Base-by-base conservation (phyloP, 2,888 invertebrate species). In the Protula sp. region DNA sequence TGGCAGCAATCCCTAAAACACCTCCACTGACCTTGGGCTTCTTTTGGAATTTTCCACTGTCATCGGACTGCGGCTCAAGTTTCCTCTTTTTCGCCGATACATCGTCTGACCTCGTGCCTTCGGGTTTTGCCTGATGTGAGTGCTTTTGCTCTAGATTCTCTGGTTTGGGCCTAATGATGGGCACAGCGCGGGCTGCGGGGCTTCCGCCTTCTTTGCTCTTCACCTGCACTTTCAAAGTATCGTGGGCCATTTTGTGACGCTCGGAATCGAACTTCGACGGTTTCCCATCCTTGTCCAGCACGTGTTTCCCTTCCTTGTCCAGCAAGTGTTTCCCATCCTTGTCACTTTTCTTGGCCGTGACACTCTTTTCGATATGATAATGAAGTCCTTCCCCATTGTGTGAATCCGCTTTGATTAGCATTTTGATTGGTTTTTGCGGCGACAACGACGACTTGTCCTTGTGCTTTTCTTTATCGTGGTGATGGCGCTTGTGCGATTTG, bases 51-150 rank as follows among this genome's bases (percentile, higher is more conserved):
- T 22, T 5, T 14, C 50, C 24, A 24, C 9, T 14, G 5, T 50
- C 50, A 5, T 19, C 50, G 22, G 38, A 24, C 45, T 38, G n/a
- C 9, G 45, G 45, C 5, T 50, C 9, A 5, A 50, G 9, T 45
- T 60, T 60, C 9, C 56, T 31, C 30, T 56, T 60, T 38, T 56
- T 60, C n/a, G 30, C 31, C n/a, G 45, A 38, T 50, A 50, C 19
- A 22, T 5, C 50, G 24, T 9, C 9, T 38, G 19, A 19, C 9
- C 38, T 38, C 9, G 9, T 38, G 9, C 38, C 38, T n/a, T n/a
- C n/a, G n/a, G n/a, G n/a, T n/a, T n/a, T n/a, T n/a, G n/a, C n/a
- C n/a, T n/a, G n/a, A n/a, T n/a, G n/a, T n/a, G n/a, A n/a, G n/a
- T n/a, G n/a, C n/a, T n/a, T n/a, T n/a, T n/a, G n/a, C n/a, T n/a